A percentile compares a stretch with the other conserved stretches of the same genome.
Conservation (phyloP, 2,113 vertebrate genomes). For the Pollimyrus isidori region DNA sequence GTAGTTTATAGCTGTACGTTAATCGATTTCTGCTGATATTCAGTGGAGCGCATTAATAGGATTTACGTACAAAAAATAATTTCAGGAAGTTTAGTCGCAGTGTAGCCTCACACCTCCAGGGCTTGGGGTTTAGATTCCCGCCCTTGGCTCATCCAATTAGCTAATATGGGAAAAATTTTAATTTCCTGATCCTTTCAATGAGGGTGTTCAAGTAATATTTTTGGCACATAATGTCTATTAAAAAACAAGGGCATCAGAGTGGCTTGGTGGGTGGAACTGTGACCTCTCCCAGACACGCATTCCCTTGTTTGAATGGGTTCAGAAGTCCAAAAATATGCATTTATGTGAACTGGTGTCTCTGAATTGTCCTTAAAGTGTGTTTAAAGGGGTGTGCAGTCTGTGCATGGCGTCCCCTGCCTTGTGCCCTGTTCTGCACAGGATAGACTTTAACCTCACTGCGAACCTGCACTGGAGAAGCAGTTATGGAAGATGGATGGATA, state of each 20-base stretch:
- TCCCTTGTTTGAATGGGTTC: background rate
- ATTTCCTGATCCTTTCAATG: slow-evolving; percentile 8
- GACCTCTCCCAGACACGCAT: background rate
- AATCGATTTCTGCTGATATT: background rate
- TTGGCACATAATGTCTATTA: background rate
- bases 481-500: background rate
- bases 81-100: background rate
- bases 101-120: background rate
- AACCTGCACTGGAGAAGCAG: background rate
- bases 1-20: background rate
- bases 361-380: background rate
- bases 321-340: background rate
- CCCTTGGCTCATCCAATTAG: background rate
- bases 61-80: background rate
- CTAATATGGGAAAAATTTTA: background rate
- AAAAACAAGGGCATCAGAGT: background rate
- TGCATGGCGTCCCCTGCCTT: background rate
- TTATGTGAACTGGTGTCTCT: background rate
- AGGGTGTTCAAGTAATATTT: slow-evolving; percentile 1
- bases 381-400: background rate
- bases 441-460: background rate
- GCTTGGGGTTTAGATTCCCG: background rate
- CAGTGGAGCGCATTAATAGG: slow-evolving; percentile 1
- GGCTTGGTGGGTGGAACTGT: background rate
- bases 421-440: background rate